These are phyloP conservation scores for Acronicta psi DNA, from an alignment of 2,888 invertebrate genomes.

Conservation along the genomic window DNA sequence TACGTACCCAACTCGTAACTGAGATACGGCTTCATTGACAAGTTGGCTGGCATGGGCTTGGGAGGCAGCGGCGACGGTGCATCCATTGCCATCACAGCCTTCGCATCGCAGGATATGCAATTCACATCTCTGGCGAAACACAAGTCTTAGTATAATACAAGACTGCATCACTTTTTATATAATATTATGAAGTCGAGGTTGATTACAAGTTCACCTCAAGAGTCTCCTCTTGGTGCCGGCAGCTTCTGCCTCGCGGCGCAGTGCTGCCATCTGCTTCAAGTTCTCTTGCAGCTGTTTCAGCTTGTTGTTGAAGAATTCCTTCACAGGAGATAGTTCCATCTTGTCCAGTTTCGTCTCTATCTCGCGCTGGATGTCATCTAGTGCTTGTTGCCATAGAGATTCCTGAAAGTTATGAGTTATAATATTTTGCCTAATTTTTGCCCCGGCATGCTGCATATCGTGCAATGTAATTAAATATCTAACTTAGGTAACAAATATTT, in stretches of 20 bases:
- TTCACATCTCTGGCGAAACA: slow-evolving; percentile 89
- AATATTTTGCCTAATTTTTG: too few species aligned
- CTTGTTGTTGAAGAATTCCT: slow-evolving; percentile 90
- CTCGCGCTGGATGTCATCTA: slow-evolving; percentile 91
- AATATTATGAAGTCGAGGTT: too few species aligned
- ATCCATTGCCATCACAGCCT: slow-evolving; percentile 91
- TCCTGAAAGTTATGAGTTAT: slow-evolving; percentile 76
- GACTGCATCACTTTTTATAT: not conserved
- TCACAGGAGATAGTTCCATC: slow-evolving; percentile 90
- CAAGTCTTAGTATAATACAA: not conserved
- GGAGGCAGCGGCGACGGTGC: slow-evolving; percentile 83
- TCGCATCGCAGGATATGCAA: slow-evolving; percentile 93
- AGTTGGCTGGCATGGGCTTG: slow-evolving; percentile 87
- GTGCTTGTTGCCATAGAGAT: slow-evolving; percentile 90
- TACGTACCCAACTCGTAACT: slow-evolving; percentile 91
- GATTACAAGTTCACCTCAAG: slow-evolving; percentile 81
- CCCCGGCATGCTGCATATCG: too few species aligned
- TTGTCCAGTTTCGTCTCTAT: slow-evolving; percentile 91
- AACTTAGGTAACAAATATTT: too few species aligned
- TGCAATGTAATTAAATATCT: too few species aligned
- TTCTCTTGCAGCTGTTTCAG: slow-evolving; percentile 90
- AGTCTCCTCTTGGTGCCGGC: slow-evolving; percentile 92
- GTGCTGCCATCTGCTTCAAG: slow-evolving; percentile 88
- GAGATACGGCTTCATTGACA: slow-evolving; percentile 91
- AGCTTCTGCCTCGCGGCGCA: slow-evolving; percentile 91